phyloP scores from a whole-genome alignment of 2,797 vertebrate genomes.

The Spondyliosoma cantharus region DNA sequence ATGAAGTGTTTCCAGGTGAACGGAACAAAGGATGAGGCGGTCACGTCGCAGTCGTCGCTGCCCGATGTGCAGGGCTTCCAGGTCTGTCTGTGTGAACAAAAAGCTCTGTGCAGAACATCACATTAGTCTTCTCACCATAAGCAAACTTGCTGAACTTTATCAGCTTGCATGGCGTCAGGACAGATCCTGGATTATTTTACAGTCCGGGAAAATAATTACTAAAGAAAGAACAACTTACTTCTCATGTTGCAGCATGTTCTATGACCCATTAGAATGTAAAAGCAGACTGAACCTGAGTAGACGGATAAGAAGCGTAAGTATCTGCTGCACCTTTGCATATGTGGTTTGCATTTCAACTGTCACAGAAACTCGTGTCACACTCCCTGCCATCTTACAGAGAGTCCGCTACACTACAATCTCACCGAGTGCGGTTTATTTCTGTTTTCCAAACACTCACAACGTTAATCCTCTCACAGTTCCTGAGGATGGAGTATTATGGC shows the following conservation, averaged over 20 bases:
- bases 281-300: not conserved
- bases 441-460: not conserved
- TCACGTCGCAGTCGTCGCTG: constrained; percentile 78
- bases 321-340: not conserved
- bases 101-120: not conserved
- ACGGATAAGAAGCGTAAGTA: not conserved
- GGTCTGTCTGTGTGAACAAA: constrained; percentile 56
- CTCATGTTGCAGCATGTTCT: not conserved
- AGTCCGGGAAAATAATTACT: not conserved
- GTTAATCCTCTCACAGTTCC: constrained; percentile 72
- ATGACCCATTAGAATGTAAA: not conserved
- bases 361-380: not conserved
- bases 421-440: not conserved
- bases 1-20: constrained; percentile 88
- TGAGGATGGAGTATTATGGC: constrained; percentile 83
- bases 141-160: not conserved
- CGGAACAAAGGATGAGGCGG: constrained; percentile 81
- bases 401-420: not conserved
- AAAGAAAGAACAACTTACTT: not conserved
- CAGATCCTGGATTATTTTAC: not conserved
- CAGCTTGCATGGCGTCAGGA: too few relatives aligned
- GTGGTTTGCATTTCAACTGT: not conserved
- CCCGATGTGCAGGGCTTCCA: constrained; percentile 83
- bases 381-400: not conserved
- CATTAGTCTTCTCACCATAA: not conserved